These are phyloP conservation scores for Dynastes maya DNA, from an alignment of 2,888 invertebrate genomes.

Conservation along the genomic window DNA sequence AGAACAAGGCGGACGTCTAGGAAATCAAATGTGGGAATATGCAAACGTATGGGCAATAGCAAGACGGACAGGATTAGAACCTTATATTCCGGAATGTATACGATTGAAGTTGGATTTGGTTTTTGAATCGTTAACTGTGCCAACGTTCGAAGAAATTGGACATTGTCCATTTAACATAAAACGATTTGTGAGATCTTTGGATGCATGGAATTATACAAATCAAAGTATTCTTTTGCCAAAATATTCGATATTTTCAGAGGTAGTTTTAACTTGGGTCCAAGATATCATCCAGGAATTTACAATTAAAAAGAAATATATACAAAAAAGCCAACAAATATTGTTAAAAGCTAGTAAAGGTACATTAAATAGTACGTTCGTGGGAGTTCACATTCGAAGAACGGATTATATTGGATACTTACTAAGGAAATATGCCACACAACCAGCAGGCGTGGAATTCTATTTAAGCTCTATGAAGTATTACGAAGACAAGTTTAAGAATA, in stretches of 20 bases:
- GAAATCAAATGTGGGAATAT: slow-evolving; percentile 73
- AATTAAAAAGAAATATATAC: slow-evolving; percentile 71
- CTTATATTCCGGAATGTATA: slow-evolving; percentile 72
- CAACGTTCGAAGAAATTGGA: slow-evolving; percentile 73
- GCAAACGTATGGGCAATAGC: slow-evolving; percentile 72
- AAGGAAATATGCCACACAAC: slow-evolving; percentile 70
- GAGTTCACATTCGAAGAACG: slow-evolving; percentile 74
- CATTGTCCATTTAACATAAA: slow-evolving; percentile 72
- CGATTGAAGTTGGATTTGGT: slow-evolving; percentile 72
- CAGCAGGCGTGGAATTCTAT: slow-evolving; percentile 69
- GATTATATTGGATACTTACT: slow-evolving; percentile 74
- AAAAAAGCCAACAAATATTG: slow-evolving; percentile 71
- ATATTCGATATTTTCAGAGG: slow-evolving; percentile 73
- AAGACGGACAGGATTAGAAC: slow-evolving; percentile 70
- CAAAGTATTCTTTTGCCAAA: slow-evolving; percentile 74
- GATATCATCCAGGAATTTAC: slow-evolving; percentile 74
- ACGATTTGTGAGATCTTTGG: slow-evolving; percentile 71
- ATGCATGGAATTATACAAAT: slow-evolving; percentile 74
- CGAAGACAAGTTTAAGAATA: slow-evolving; percentile 67
- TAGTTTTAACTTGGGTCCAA: slow-evolving; percentile 74
- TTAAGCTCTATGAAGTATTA: slow-evolving; percentile 69
- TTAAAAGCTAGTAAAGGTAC: slow-evolving; percentile 62
- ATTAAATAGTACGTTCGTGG: slow-evolving; percentile 69
- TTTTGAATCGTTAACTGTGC: slow-evolving; percentile 73
- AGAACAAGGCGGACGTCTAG: slow-evolving; percentile 69